phyloP scores from a whole-genome alignment of 2,113 vertebrate species.

The Hipposideros armiger region DNA sequence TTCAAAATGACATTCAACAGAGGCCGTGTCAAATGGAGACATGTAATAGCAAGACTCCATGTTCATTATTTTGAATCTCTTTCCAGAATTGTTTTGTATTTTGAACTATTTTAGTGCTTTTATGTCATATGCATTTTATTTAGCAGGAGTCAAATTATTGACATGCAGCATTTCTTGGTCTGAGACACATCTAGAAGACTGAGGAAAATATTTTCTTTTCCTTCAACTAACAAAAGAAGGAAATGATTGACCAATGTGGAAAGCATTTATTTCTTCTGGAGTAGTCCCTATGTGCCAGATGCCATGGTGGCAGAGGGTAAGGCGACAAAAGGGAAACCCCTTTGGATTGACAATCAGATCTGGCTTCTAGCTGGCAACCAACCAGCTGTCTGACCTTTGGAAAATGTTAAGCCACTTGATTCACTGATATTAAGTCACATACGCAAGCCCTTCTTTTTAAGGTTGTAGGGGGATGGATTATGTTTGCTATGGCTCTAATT shows the following conservation, averaged over 20 bases:
- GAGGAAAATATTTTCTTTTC: not conserved
- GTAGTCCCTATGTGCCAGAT: not conserved
- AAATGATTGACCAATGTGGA: not conserved
- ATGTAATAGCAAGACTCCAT: not conserved
- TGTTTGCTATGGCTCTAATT: not conserved
- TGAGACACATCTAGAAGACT: not conserved
- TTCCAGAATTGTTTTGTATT: not conserved
- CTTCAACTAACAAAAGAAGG: not conserved
- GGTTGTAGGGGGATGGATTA: not conserved
- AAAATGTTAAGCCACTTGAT: not conserved
- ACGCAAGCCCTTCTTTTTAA: not conserved
- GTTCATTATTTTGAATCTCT: not conserved
- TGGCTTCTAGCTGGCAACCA: not conserved
- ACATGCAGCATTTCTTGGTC: not conserved
- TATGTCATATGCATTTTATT: slow-evolving; percentile 19
- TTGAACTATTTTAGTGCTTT: not conserved
- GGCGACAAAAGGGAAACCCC: not conserved
- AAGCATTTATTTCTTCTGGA: not conserved
- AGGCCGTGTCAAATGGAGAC: not conserved
- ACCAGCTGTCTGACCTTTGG: not conserved
- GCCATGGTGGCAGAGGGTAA: not conserved
- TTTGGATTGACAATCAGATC: not conserved
- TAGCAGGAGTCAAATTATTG: not conserved
- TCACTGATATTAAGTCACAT: not conserved
- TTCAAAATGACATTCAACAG: not conserved